phyloP scores from a whole-genome alignment of 2,888 invertebrate species.

The Cremastobaeus sp. region DNA sequence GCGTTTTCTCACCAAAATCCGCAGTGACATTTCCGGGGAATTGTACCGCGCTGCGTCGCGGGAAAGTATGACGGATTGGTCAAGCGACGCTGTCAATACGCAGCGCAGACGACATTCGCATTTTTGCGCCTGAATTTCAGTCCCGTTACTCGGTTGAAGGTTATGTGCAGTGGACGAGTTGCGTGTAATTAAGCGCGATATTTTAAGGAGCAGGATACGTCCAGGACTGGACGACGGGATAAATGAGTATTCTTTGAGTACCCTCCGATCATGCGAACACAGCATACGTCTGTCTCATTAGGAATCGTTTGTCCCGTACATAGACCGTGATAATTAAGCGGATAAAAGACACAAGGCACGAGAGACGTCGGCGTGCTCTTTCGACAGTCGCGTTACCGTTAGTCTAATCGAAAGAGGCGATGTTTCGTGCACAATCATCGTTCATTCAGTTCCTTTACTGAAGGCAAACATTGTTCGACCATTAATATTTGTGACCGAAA shows the following conservation, averaged over 20 bases:
- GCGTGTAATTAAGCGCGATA: constrained; percentile 31
- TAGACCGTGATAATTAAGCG: constrained; percentile 50
- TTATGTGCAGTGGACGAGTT: constrained; percentile 26
- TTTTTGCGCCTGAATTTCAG: constrained; percentile 15
- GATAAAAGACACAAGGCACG: constrained; percentile 51
- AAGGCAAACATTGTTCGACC: constrained; percentile 40
- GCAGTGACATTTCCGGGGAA: constrained; percentile 6
- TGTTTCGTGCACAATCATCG: constrained; percentile 49
- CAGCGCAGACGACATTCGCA: not conserved
- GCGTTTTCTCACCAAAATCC: constrained; percentile 21
- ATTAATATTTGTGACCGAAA: constrained; percentile 35
- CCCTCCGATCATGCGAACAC: constrained; percentile 41
- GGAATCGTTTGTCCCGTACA: constrained; percentile 50
- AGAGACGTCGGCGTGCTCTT: constrained; percentile 40
- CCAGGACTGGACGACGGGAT: too few species aligned
- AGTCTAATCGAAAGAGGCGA: constrained; percentile 43
- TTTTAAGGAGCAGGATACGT: constrained; percentile 26
- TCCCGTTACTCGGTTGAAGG: constrained; percentile 13
- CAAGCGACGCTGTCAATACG: not conserved
- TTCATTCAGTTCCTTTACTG: constrained; percentile 22
- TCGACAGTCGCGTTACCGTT: constrained; percentile 37
- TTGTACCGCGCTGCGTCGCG: constrained; percentile 3
- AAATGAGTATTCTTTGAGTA: constrained; percentile 23
- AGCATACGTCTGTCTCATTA: constrained; percentile 49
- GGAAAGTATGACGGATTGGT: not conserved